These are phyloP conservation scores for Pterocles burchelli DNA, from an alignment of 2,113 vertebrate species.

Conservation along the genomic window DNA sequence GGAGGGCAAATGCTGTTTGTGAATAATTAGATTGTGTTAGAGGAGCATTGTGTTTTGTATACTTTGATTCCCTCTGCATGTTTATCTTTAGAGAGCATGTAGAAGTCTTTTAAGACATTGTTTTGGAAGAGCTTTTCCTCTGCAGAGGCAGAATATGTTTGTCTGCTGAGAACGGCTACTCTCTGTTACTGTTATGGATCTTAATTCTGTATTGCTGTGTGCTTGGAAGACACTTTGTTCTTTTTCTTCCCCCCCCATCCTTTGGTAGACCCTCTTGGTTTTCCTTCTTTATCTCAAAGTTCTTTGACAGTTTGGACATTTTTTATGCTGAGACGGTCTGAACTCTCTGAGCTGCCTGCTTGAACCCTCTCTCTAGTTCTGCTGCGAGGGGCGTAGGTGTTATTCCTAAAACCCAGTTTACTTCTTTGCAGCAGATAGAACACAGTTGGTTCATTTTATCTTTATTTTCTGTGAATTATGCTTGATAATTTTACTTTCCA, in stretches of 20 bases:
- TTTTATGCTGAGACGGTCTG: not conserved
- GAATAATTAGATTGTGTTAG: not conserved
- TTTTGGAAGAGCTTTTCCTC: not conserved
- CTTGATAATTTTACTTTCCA: not conserved
- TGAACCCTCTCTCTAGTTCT: not conserved
- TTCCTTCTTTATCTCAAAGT: not conserved
- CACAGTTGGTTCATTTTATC: not conserved
- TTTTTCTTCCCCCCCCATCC: too few relatives aligned
- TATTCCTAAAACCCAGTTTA: not conserved
- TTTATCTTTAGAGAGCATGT: not conserved
- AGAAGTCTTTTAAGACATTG: not conserved
- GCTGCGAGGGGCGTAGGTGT: not conserved
- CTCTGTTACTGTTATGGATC: not conserved
- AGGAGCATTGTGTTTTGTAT: not conserved
- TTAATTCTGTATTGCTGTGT: accelerated
- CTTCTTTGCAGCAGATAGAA: not conserved
- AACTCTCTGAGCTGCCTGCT: not conserved
- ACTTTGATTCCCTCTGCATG: not conserved
- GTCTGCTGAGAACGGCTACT: not conserved
- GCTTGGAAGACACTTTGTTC: accelerated
- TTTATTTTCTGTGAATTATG: not conserved
- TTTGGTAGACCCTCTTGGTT: not conserved
- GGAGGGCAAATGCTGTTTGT: not conserved
- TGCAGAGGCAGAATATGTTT: not conserved
- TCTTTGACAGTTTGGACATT: not conserved